Evolutionary conservation across 2,113 vertebrate species (phyloP).

Genomic region (Podarcis raffonei): DNA sequence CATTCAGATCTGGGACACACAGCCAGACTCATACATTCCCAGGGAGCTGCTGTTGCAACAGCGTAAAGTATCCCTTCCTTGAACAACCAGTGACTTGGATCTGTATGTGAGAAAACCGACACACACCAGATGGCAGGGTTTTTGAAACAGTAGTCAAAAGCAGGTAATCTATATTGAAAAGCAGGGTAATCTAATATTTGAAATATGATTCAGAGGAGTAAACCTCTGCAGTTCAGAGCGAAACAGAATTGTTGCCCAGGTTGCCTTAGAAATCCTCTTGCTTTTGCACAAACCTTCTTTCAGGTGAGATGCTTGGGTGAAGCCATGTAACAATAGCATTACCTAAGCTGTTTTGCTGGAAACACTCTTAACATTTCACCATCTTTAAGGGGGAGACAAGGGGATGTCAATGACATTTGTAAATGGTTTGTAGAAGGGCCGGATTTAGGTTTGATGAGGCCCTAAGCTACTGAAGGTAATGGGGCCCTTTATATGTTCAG

Average conservation of each 20-base stretch:
- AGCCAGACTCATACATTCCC: neutral
- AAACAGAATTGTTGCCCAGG: neutral
- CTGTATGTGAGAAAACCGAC: neutral
- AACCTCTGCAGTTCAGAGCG: neutral
- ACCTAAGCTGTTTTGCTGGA: slow-evolving; percentile 1
- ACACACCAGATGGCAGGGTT: neutral
- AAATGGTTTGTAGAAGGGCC: neutral
- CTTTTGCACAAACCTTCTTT: neutral
- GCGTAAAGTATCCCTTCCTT: neutral
- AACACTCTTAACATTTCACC: neutral
- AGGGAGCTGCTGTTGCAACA: neutral
- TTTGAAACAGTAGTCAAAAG: neutral
- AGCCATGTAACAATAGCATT: neutral
- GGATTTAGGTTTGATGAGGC: too few relatives aligned
- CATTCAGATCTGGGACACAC: neutral
- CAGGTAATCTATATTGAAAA: neutral
- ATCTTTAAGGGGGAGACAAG: neutral
- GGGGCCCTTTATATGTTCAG: too few relatives aligned
- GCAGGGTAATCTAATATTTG: slow-evolving; percentile 2
- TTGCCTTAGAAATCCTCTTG: neutral
- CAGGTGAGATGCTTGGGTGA: neutral
- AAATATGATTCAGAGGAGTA: neutral
- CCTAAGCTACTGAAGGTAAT: too few relatives aligned
- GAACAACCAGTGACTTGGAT: neutral
- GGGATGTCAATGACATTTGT: neutral